Conservation (phyloP, 2,888 invertebrate species). For the Sturmia bella region DNA sequence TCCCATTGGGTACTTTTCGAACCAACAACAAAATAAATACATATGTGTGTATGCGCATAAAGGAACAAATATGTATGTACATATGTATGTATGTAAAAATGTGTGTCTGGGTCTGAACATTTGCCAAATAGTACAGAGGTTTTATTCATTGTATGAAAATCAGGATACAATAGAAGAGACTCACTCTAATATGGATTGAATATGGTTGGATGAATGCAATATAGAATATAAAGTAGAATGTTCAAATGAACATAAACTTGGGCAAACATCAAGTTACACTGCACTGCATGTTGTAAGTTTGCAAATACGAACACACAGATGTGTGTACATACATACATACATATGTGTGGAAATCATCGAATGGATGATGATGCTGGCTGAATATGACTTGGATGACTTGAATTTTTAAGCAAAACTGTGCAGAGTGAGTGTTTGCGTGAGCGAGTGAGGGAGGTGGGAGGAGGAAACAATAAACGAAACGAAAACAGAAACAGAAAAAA, state of each 20-base stretch:
- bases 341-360: slow-evolving; percentile 27
- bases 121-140: slow-evolving; percentile 60
- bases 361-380: slow-evolving; percentile 33
- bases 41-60: not conserved
- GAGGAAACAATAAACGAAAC: slow-evolving; percentile 31
- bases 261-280: slow-evolving; percentile 15
- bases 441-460: not conserved
- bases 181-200: slow-evolving; percentile 61
- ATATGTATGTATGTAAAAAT: not conserved
- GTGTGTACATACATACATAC: not conserved
- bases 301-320: not conserved
- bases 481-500: slow-evolving; percentile 1
- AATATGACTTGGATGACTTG: slow-evolving; percentile 39
- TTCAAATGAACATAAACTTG: slow-evolving; percentile 20
- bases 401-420: slow-evolving; percentile 20
- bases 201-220: slow-evolving; percentile 51
- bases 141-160: slow-evolving; percentile 66
- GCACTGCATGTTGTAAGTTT: no score
- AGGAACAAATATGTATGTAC: slow-evolving; percentile 25
- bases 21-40: slow-evolving; percentile 36
- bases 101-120: no score
- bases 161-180: slow-evolving; percentile 65
- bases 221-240: slow-evolving; percentile 53
- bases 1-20: slow-evolving; percentile 24
- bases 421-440: not conserved